Evolutionary conservation across 1,140 invertebrate species (phyloP), one percentile per base, ranked within the genome.

Genomic region (Temnothorax longispinosus): DNA sequence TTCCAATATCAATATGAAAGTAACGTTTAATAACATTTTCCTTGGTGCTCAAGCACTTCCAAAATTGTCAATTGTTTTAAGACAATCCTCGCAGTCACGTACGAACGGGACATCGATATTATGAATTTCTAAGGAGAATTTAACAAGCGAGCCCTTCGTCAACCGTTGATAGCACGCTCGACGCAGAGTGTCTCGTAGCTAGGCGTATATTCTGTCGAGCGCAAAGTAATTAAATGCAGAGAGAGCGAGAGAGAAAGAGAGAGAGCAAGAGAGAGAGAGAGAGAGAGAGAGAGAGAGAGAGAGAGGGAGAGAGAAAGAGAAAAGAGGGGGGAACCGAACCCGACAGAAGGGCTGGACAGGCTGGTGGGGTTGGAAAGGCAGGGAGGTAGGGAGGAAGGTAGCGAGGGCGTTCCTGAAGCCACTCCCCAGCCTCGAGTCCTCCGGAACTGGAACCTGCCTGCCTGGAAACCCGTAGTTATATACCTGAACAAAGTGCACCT

Each of bases 391-490:
- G 87, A 91, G 85, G 85, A 82, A 91, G 86, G 92, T 88, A 87
- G 88, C 88, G 92, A 93, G 93, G 93, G 94, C 94, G 93, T 94
- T 94, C 92, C 94, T 93, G 72, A 91, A 90, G 93, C 94, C 94
- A 94, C 93, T 94, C 94, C 93, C 92, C 90, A 85, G 85, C 72
- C 81, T 89, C 85, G 89, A 89, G 81, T 90, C 90, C 86, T 87
- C 65, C 88, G 77, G 88, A 88, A 87, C 74, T 65, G 86, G 85
- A 86, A 84, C 87, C 89, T 89, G 92, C 87, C 88, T 89, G 92
- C 85, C 87, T 91, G 88, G 64, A 88, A 88, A 85, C 76, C 78
- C 67, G 56, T 87, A 71, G 54, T 86, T 81, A 62, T 60, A 62
- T 88, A 82, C 84, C 78, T 85, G 82, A 77, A 87, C 60, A 78